Percentiles rank a stretch among this genome's conserved stretches.
Conservation (phyloP, 2,113 vertebrate species). For the Bubo scandiacus region DNA sequence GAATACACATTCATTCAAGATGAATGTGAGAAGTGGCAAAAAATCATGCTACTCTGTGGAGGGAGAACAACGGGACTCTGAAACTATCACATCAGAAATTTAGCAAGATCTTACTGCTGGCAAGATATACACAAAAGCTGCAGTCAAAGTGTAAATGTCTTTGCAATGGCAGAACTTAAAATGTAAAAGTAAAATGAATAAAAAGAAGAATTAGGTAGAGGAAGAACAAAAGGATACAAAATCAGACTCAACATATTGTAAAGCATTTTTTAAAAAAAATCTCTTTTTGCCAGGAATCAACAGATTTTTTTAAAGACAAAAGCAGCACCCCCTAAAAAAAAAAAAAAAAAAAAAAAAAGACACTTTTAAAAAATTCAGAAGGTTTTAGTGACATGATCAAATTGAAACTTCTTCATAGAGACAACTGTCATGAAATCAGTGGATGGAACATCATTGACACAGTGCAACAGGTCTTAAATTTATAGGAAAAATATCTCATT, state of each 20-base stretch:
- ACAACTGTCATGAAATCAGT: neutral
- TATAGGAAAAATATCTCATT: neutral
- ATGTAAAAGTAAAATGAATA: neutral
- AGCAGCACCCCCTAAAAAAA: fast-evolving
- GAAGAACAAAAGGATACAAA: neutral
- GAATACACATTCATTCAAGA: neutral
- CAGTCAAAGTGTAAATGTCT: neutral
- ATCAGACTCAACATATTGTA: neutral
- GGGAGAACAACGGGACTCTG: neutral
- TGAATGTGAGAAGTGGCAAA: neutral
- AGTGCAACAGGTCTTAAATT: neutral
- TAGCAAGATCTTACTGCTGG: neutral
- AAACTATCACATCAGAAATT: neutral
- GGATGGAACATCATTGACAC: neutral
- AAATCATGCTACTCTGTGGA: neutral
- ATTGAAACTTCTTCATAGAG: neutral
- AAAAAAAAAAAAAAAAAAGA: too few species aligned
- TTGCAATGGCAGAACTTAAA: neutral
- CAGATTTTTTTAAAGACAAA: neutral
- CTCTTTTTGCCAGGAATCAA: neutral
- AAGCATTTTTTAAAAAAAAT: neutral
- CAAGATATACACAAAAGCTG: neutral
- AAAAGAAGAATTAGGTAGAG: neutral
- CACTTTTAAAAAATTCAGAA: neutral
- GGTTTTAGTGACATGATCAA: neutral